Percentiles rank a stretch among this genome's conserved stretches.
phyloP scores from a whole-genome alignment of 2,888 invertebrate genomes.

The Acleris laterana region DNA sequence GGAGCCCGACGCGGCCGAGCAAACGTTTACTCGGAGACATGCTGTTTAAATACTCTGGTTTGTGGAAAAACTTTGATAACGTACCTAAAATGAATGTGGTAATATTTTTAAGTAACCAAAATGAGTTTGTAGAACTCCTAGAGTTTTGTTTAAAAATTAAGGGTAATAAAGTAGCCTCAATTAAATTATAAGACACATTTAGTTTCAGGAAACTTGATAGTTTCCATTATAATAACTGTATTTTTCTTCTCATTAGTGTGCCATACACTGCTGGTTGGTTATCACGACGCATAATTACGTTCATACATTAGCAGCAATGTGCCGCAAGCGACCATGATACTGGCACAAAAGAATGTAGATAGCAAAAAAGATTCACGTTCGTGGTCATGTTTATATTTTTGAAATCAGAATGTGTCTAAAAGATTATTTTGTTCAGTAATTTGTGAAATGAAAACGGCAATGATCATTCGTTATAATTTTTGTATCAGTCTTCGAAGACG shows the following conservation, averaged over 20 bases:
- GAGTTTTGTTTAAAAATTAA: neutral
- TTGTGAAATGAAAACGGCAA: too few relatives aligned
- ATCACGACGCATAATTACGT: constrained; percentile 30
- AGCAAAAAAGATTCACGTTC: constrained; percentile 17
- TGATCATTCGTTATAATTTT: too few relatives aligned
- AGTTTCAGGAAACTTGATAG: too few relatives aligned
- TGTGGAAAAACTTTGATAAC: neutral
- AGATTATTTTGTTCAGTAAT: neutral
- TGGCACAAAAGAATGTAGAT: constrained; percentile 30
- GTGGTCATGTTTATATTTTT: constrained; percentile 15
- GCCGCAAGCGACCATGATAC: constrained; percentile 33
- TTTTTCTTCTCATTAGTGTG: constrained; percentile 11
- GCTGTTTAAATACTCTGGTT: neutral
- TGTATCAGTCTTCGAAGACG: too few relatives aligned
- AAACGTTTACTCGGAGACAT: constrained; percentile 22
- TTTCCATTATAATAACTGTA: neutral
- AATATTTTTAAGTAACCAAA: neutral
- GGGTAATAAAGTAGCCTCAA: neutral
- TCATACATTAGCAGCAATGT: constrained; percentile 36
- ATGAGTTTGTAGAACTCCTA: neutral
- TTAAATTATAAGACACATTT: too few relatives aligned
- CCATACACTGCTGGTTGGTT: constrained; percentile 27
- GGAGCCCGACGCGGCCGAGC: constrained; percentile 15
- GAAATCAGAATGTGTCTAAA: constrained; percentile 2
- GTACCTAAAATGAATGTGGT: too few relatives aligned